Evolutionary conservation across 2,888 invertebrate species (phyloP), one percentile per base, ranked within the genome.

Genomic region (Eupithecia vulgata): DNA sequence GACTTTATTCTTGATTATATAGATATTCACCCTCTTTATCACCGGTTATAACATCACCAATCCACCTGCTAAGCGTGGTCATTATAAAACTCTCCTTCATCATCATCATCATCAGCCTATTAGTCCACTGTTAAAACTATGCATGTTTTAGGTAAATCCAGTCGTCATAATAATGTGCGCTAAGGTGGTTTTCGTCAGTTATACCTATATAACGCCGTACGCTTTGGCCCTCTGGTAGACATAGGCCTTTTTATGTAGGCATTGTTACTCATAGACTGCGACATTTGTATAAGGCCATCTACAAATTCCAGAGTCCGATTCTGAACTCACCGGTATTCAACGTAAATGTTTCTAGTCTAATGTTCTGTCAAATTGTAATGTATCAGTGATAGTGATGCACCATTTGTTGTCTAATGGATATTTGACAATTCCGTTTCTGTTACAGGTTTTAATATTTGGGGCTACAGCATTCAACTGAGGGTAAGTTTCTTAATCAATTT

Each of bases 301-400:
- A 45, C 5, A 6, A 45, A 6, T 45, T 17, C 45, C 6, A 48
- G 59, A 59, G 30, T 30, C 30, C 0, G 61, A 61, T 61, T 61
- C 17, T 34, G 61, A 62, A 1, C 21, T 13, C 3, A 45, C 48
- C 68, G 59, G 74, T 34, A 61, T 74, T 62, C 59, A n/a, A 5
- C 40, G 34, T 71, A 64, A 72, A 67, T 72, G 52, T 37, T n/a
- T 30, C 25, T 65, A 84, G 90, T 90, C 91, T 93, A 92, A 93
- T 93, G 93, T 90, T 91, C 91, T 92, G 93, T 92, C 93, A 92
- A 91, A 87, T 90, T 90, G 91, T 93, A 91, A 93, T 91, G 92
- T 89, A 87, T 82, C 82, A 79, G 67, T 79, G 91, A 91, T 91
- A 91, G 81, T 80, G 85, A 62, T 62, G 61, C 85, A 84, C 81